Evolutionary conservation across 2,113 vertebrate species (phyloP), one percentile per base, ranked within the genome.

Genomic region (Siniperca knerii): DNA sequence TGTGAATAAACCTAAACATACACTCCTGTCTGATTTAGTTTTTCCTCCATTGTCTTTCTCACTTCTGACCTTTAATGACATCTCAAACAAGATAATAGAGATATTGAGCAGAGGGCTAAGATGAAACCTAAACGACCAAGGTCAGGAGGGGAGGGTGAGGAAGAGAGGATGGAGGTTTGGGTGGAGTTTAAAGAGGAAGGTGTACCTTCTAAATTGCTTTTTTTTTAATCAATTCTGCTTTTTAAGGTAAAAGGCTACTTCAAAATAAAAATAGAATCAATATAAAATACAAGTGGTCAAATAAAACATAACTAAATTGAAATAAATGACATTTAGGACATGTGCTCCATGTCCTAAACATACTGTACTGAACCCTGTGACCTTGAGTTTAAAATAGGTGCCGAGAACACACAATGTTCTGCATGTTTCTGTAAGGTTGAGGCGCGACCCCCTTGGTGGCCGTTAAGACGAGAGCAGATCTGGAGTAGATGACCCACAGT

Each of bases 401-500:
- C 16, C 7, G 58, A 61, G 77, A 29, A 79, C 78, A 81, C 83
- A 84, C 33, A 72, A 40, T 52, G 73, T 79, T 77, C 78, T 74
- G 40, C 37, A 7, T 57, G 50, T 40, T 5, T 66, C 54, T 37
- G 40, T 0, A 18, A 12, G 42, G 42, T 70, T 20, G 73, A 68
- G 58, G 21, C 58, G 4, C 0, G 33, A 89, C 55, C 76, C 77
- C 40, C 74, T 35, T 4, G 44, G 65, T 60, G 88, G 60, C 58
- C 68, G 20, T 89, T 44, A 77, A 69, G 65, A 78, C 20, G 0
- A 60, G 60, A 72, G 74, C 61, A 69, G 50, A 86, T 68, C 52
- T 74, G 74, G 37, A 87, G 71, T 0, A 77, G 81, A 83, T 79
- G 90, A 92, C 86, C 81, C 84, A 4, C 35, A 88, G 89, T 84